Evolutionary conservation across 1,140 invertebrate genomes (phyloP).

Genomic region (Chrysopa pallens): DNA sequence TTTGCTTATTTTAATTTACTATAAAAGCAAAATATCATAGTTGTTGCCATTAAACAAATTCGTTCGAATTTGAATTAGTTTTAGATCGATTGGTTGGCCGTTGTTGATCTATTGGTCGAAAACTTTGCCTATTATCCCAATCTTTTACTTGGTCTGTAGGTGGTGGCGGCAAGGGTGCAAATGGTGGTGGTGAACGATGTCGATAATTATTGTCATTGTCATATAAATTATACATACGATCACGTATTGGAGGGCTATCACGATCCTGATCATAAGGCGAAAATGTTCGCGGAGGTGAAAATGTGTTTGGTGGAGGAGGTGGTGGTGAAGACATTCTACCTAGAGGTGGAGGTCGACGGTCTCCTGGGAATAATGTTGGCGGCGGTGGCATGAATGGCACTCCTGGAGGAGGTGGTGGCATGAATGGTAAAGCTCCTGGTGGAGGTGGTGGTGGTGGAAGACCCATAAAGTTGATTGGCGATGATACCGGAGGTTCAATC

Average conservation of each 20-base stretch:
- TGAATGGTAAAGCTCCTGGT: slow-evolving; percentile 12
- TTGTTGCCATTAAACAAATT: no score
- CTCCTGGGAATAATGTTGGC: slow-evolving; percentile 27
- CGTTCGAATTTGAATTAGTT: no score
- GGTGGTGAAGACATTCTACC: slow-evolving; percentile 44
- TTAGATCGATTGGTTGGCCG: no score
- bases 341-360: slow-evolving; percentile 38
- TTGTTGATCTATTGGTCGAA: no score
- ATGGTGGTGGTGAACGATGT: neutral
- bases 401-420: slow-evolving; percentile 24
- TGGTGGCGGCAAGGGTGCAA: no score
- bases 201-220: neutral
- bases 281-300: slow-evolving; percentile 9
- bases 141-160: no score
- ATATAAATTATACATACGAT: no score
- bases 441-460: slow-evolving; percentile 19
- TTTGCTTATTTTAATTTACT: no score
- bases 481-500: slow-evolving; percentile 27
- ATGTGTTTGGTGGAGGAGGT: slow-evolving; percentile 14
- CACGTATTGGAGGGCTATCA: no score
- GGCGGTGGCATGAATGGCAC: slow-evolving; percentile 21
- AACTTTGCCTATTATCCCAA: no score
- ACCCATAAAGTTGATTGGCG: slow-evolving; percentile 26
- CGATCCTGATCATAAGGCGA: no score
- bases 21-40: no score